phyloP scores from a whole-genome alignment of 2,113 vertebrate species.

The Lepus timidus region DNA sequence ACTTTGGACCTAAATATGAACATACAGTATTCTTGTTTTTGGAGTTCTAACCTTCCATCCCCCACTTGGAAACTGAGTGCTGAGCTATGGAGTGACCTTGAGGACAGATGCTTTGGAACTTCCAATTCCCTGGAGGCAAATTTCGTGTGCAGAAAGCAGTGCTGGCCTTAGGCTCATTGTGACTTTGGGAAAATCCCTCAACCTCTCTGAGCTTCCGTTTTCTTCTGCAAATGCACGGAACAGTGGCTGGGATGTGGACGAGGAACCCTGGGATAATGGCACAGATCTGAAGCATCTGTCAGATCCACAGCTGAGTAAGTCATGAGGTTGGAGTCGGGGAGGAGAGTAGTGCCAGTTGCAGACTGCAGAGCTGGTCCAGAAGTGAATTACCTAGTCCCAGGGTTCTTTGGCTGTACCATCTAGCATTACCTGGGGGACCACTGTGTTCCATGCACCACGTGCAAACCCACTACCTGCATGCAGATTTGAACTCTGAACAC shows the following conservation, averaged over 20 bases:
- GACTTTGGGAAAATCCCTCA: neutral
- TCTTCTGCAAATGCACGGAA: neutral
- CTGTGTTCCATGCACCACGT: neutral
- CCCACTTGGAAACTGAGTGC: neutral
- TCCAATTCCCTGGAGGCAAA: neutral
- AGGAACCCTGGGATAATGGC: too few species aligned
- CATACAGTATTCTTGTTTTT: neutral
- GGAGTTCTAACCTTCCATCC: neutral
- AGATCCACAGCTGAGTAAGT: neutral
- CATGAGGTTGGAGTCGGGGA: neutral
- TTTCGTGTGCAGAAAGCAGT: constrained; percentile 18
- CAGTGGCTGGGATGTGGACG: too few species aligned
- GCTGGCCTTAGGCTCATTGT: neutral
- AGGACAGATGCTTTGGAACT: constrained; percentile 43
- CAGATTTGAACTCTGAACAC: neutral
- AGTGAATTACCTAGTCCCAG: neutral
- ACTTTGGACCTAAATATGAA: neutral
- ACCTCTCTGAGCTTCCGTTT: neutral
- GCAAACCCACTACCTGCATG: neutral
- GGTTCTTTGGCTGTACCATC: neutral
- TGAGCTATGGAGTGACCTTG: constrained; percentile 31
- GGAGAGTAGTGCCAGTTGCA: neutral
- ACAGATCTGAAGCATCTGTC: neutral
- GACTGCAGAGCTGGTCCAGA: neutral
- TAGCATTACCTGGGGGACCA: neutral